phyloP scores from a whole-genome alignment of 2,797 vertebrate species.

The Phoxinus dragarum region DNA sequence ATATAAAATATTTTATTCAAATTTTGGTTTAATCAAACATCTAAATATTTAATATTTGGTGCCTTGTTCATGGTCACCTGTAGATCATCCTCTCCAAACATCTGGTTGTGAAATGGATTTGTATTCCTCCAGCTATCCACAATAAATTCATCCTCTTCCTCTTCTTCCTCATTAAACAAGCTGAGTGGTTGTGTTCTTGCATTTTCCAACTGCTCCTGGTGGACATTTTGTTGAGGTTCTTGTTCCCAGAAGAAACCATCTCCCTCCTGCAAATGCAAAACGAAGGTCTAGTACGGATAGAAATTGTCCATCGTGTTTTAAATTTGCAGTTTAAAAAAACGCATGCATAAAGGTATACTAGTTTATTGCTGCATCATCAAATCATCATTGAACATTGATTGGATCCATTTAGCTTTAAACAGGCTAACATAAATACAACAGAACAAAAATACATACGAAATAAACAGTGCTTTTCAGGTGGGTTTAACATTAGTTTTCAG shows the following conservation, averaged over 20 bases:
- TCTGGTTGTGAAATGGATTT: constrained; percentile 51
- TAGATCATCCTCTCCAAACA: constrained; percentile 40
- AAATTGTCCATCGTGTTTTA: neutral
- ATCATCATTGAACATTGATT: too few relatives aligned
- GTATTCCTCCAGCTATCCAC: constrained; percentile 41
- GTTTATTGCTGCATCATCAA: too few relatives aligned
- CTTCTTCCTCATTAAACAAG: constrained; percentile 51
- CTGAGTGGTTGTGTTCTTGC: constrained; percentile 37
- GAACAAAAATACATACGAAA: too few relatives aligned
- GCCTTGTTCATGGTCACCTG: constrained; percentile 33
- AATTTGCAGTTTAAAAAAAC: too few relatives aligned
- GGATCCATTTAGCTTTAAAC: too few relatives aligned
- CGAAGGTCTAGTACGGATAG: neutral
- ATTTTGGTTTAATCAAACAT: neutral
- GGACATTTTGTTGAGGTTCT: constrained; percentile 74
- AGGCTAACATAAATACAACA: too few relatives aligned
- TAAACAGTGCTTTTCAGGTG: too few relatives aligned
- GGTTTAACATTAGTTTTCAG: too few relatives aligned
- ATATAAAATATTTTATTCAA: neutral
- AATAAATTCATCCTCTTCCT: constrained; percentile 57
- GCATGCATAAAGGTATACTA: too few relatives aligned
- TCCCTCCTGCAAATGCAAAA: constrained; percentile 76
- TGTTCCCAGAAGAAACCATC: constrained; percentile 85
- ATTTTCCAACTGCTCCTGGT: constrained; percentile 42
- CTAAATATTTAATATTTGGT: neutral